phyloP scores from a whole-genome alignment of 2,888 invertebrate genomes.

The Camptogramma bilineatum region DNA sequence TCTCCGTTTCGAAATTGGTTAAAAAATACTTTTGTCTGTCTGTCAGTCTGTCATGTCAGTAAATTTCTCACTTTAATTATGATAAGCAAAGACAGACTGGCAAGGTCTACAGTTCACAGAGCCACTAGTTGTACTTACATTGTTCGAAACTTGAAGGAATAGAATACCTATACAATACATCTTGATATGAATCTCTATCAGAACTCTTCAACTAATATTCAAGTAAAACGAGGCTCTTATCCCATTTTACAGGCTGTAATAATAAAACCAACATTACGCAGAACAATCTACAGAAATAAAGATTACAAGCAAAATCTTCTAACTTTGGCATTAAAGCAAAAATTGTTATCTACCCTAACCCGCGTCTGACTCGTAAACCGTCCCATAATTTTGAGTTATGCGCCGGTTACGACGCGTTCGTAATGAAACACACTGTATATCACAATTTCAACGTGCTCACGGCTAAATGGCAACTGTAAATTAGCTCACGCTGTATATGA shows the following conservation, averaged over 20 bases:
- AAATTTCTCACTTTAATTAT: too few relatives aligned
- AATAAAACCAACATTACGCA: conserved; percentile 44
- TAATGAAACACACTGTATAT: conserved; percentile 79
- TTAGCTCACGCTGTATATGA: conserved; percentile 60
- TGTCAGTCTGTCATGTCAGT: too few relatives aligned
- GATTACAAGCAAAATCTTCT: conserved; percentile 37
- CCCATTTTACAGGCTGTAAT: conserved; percentile 25
- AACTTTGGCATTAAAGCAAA: conserved; percentile 41
- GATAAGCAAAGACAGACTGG: too few relatives aligned
- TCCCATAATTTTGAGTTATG: conserved; percentile 78
- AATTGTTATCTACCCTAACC: conserved; percentile 45
- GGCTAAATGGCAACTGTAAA: conserved; percentile 71
- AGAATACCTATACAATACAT: not conserved
- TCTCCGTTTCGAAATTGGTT: too few relatives aligned
- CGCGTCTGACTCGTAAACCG: conserved; percentile 63
- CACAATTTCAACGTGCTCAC: conserved; percentile 66
- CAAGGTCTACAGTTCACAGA: too few relatives aligned
- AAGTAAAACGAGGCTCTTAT: conserved; percentile 11
- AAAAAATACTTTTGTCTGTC: too few relatives aligned
- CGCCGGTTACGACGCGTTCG: conserved; percentile 68
- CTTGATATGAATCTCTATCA: conserved; percentile 2
- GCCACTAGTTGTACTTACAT: too few relatives aligned
- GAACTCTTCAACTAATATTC: conserved; percentile 13
- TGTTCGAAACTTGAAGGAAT: too few relatives aligned
- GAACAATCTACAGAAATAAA: conserved; percentile 34